phyloP scores from a whole-genome alignment of 2,797 vertebrate genomes.

The Scarus forsteni region DNA sequence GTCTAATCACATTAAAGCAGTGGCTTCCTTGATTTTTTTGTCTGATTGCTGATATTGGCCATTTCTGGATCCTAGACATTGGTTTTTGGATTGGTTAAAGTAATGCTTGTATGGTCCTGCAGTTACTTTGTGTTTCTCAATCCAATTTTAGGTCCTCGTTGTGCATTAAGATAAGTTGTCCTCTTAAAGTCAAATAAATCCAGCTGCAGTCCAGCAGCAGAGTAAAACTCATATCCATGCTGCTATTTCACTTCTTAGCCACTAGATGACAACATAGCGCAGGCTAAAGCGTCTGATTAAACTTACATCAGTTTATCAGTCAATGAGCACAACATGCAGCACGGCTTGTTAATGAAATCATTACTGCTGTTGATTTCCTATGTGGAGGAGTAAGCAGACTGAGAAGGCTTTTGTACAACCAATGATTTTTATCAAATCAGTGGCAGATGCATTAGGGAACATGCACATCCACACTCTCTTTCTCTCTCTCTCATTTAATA shows the following conservation, averaged over 20 bases:
- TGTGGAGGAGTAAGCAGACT: constrained; percentile 47
- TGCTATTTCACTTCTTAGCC: constrained; percentile 51
- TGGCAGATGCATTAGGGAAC: constrained; percentile 11
- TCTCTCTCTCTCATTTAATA: constrained; percentile 3
- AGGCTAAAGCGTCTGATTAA: constrained; percentile 58
- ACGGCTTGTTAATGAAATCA: constrained; percentile 63
- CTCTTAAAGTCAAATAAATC: constrained; percentile 12
- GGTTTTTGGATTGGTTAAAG: not conserved
- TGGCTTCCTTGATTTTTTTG: constrained; percentile 5
- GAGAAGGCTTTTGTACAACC: constrained; percentile 34
- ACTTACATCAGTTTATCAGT: constrained; percentile 52
- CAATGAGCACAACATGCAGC: constrained; percentile 55
- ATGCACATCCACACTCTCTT: constrained; percentile 6
- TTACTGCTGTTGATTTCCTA: constrained; percentile 60
- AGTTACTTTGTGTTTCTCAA: not conserved
- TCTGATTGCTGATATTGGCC: constrained; percentile 9
- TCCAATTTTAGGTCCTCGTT: not conserved
- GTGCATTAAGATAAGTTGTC: constrained; percentile 6
- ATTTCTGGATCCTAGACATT: not conserved
- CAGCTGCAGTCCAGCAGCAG: constrained; percentile 7
- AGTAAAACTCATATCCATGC: not conserved
- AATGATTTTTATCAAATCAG: constrained; percentile 37
- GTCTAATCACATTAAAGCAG: too few relatives aligned
- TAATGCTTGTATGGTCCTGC: not conserved
- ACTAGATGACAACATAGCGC: constrained; percentile 79